These are phyloP conservation scores for Dichetophora obliterata DNA, from an alignment of 2,888 invertebrate genomes.

Conservation along the genomic window DNA sequence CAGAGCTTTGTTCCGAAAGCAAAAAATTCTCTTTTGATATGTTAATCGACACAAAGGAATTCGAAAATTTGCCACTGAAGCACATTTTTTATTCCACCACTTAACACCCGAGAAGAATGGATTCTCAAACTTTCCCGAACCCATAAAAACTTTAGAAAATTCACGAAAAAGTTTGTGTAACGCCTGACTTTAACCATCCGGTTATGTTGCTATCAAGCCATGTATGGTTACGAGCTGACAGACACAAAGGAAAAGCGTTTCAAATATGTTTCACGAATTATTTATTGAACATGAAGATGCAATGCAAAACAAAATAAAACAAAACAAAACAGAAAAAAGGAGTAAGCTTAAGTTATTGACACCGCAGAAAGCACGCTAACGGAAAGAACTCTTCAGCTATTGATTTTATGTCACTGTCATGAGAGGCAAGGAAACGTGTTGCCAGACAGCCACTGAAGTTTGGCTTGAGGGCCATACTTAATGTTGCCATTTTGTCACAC, in stretches of 20 bases:
- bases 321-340: too few relatives aligned
- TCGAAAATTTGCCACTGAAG: slow-evolving; percentile 27
- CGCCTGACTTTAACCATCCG: neutral
- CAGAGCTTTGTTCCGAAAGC: neutral
- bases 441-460: neutral
- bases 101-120: neutral
- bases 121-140: neutral
- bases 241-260: slow-evolving; percentile 11
- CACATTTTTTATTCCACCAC: slow-evolving; percentile 7
- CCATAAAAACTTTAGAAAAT: neutral
- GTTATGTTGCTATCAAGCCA: neutral
- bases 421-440: neutral
- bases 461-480: neutral
- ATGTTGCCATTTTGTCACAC: too few relatives aligned
- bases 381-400: neutral
- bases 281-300: neutral
- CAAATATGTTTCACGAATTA: neutral
- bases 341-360: slow-evolving; percentile 12
- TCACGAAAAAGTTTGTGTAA: neutral
- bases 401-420: slow-evolving; percentile 6
- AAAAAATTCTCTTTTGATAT: slow-evolving; percentile 23
- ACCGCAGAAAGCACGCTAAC: slow-evolving; percentile 8
- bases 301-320: neutral
- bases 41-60: slow-evolving; percentile 39
- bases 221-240: neutral